phyloP scores from a whole-genome alignment of 2,888 invertebrate genomes.

The Stramonita haemastoma region DNA sequence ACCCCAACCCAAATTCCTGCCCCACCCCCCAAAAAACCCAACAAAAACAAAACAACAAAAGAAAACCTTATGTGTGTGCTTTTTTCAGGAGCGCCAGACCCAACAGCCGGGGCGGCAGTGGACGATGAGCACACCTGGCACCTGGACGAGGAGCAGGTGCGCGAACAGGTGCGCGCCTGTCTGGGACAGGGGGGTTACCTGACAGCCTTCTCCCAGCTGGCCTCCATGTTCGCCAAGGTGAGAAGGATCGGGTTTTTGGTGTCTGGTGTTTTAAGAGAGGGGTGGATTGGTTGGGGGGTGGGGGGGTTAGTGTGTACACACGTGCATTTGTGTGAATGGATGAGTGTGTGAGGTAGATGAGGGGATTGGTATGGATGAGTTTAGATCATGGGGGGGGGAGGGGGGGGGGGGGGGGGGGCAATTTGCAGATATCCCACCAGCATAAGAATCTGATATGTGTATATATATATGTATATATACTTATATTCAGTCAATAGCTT shows the following conservation, averaged over 20 bases:
- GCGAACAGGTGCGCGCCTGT: slow-evolving; percentile 88
- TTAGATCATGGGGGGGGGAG: neutral
- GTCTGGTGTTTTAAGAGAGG: neutral
- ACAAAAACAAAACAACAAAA: no score
- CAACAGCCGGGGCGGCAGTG: slow-evolving; percentile 90
- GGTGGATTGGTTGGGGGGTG: neutral
- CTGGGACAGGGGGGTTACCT: slow-evolving; percentile 90
- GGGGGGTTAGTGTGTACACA: neutral
- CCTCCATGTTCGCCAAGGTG: slow-evolving; percentile 91
- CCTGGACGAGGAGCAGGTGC: slow-evolving; percentile 90
- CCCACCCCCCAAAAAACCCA: no score
- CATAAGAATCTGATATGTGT: no score
- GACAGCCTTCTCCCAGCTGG: slow-evolving; percentile 89
- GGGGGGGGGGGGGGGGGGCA: neutral
- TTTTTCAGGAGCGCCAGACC: slow-evolving; percentile 87
- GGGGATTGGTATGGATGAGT: neutral
- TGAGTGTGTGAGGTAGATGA: neutral
- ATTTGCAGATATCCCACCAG: no score
- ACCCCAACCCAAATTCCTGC: no score
- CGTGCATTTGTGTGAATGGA: neutral
- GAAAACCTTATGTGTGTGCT: no score
- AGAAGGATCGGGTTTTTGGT: neutral
- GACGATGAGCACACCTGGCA: slow-evolving; percentile 93
- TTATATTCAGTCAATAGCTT: no score
- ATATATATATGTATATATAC: no score